Percentiles rank a stretch among this genome's conserved stretches.
phyloP scores from a whole-genome alignment of 2,888 invertebrate species.

The Nemotelus pantherinus region DNA sequence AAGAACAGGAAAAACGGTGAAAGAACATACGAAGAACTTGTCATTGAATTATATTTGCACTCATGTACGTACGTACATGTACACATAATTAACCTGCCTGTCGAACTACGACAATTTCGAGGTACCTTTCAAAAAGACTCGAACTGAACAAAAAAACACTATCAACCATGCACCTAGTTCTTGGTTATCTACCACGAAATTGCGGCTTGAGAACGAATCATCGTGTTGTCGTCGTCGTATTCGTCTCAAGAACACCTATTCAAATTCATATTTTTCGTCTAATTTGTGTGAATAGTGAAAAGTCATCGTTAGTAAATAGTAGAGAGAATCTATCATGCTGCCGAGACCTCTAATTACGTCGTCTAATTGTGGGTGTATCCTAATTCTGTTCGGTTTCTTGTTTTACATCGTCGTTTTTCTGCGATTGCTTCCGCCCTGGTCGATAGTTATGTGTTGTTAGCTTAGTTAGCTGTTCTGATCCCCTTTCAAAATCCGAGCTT shows the following conservation, averaged over 20 bases:
- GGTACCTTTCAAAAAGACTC: too few species aligned
- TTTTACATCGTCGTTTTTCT: too few species aligned
- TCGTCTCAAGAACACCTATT: constrained; percentile 7
- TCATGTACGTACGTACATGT: neutral
- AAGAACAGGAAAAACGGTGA: neutral
- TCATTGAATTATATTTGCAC: neutral
- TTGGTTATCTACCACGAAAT: neutral
- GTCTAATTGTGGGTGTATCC: constrained; percentile 44
- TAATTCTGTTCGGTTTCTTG: neutral
- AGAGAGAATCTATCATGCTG: constrained; percentile 1
- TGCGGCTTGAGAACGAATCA: constrained; percentile 1
- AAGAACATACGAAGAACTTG: constrained; percentile 8
- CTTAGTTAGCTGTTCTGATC: too few species aligned
- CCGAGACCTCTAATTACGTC: constrained; percentile 42
- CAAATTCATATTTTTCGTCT: constrained; percentile 29
- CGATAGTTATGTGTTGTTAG: too few species aligned
- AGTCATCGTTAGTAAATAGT: constrained; percentile 30
- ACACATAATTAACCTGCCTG: neutral
- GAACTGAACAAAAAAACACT: neutral
- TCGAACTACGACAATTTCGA: too few species aligned
- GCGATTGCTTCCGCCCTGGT: too few species aligned
- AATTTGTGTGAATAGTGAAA: constrained; percentile 13
- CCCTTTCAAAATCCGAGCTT: neutral
- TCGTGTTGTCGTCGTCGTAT: too few species aligned
- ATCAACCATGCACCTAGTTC: neutral